Base-by-base conservation (phyloP, 2,888 invertebrate species). In the Acleris emargana region DNA sequence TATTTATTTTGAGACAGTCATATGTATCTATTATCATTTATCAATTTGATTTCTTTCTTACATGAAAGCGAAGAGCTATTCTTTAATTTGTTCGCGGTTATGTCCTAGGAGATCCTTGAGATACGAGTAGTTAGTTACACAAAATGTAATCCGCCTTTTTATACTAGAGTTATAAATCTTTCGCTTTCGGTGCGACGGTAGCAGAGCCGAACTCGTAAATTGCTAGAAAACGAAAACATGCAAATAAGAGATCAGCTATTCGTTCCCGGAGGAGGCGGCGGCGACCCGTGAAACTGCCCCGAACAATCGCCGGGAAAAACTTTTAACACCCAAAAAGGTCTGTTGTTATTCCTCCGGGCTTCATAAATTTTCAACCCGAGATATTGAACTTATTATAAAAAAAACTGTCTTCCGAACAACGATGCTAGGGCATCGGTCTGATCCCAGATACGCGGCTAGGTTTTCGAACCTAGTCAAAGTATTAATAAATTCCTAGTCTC, bases 131-230 rank as follows among this genome's bases (percentile, higher is more conserved):
- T 22, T 22, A 22, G 2, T 28, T 28, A 28, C 28, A 52, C 43
- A 17, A 20, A 38, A 22, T 20, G 32, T 20, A 7, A 6, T 6
- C 22, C n/a, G n/a, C 47, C 45, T 43, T 57, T 62, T 55, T 52
- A 52, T 75, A 77, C 73, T 70, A 70, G 64, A 22, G 59, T 71
- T 62, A 76, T 79, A 79, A 78, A 80, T 78, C 71, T 72, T 60
- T 64, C 69, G 69, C 67, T 49, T 52, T 58, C 53, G 53, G 51
- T 66, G 66, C 61, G 71, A 72, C 72, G 70, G 70, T 58, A 68
- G 68, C 66, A 55, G 60, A 64, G 53, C 58, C 49, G 51, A 70
- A 69, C 68, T 70, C 64, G 69, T 64, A 71, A 74, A 72, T 70
- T 68, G 69, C 52, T 68, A 52, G 57, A 60, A 62, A 68, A 73